Base-by-base conservation (phyloP, 1,140 invertebrate species). In the Coboldia fuscipes region DNA sequence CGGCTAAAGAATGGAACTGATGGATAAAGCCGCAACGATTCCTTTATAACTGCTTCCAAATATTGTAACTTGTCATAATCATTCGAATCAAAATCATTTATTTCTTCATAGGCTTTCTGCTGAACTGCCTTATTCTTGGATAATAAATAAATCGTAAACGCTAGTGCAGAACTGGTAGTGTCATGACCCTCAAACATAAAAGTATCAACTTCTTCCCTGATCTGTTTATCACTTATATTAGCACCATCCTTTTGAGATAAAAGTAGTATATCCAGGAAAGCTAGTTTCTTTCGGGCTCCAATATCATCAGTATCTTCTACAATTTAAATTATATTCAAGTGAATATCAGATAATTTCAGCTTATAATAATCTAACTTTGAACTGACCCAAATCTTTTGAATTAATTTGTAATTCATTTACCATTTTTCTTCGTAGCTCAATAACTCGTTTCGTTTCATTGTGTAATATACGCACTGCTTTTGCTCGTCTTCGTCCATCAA, bases 151-250 rank as follows among this genome's bases (percentile, higher is more conserved):
- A 78, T 45, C 1, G 62, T 50, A 50, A 68, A 78, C 27, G 52
- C 59, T 10, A 75, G 48, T 10, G 54, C 63, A 26, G 66, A 60
- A 14, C 68, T 65, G 4, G 75, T 76, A 14, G 80, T 84, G 44
- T 84, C 80, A 45, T 84, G 77, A 0, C 64, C 66, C 48, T 73
- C 75, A 56, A 82, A 81, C 63, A 79, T 74, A 45, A 83, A 84
- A 0, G 77, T 83, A 47, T 83, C 76, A 4, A 82, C 76, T 62
- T 85, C 80, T 47, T 84, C 79, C 39, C 69, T 61, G 26, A 86
- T 79, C 36, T 79, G 77, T 16, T 57, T 36, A 40, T 77, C 60
- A 27, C 54, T 67, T 22, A 68, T 61, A 13, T 37, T 34, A 26
- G 54, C 60, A 17, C 63, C 57, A 30, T 61, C 50, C 26, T 58